A percentile compares a stretch with the other conserved stretches of the same genome.
Conservation (phyloP, 2,113 vertebrate species). For the Bucco capensis region DNA sequence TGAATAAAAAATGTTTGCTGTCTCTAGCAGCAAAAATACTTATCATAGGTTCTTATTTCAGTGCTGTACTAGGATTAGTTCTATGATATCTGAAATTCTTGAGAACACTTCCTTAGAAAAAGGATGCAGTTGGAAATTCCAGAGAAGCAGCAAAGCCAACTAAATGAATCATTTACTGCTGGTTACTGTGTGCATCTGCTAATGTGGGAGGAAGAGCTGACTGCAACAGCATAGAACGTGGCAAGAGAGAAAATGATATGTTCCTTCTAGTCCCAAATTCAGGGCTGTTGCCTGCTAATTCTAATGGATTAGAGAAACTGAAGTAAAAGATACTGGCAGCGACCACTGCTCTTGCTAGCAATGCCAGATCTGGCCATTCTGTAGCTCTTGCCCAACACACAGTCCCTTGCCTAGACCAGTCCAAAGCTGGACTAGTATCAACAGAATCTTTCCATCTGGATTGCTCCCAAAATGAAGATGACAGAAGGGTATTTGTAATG, state of each 20-base stretch:
- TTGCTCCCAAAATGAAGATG: constrained; percentile 23
- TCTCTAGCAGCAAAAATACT: not conserved
- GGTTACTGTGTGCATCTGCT: not conserved
- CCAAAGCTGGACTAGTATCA: constrained; percentile 4
- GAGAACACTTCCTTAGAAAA: not conserved
- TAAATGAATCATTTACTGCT: not conserved
- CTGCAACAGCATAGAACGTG: not conserved
- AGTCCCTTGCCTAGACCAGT: constrained; percentile 12
- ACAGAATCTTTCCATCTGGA: constrained; percentile 31
- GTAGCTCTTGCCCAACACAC: constrained; percentile 20
- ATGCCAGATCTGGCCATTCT: not conserved
- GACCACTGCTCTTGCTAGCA: not conserved
- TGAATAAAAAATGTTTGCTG: not conserved
- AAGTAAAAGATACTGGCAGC: not conserved
- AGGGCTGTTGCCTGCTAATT: not conserved
- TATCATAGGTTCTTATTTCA: not conserved
- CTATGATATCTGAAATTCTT: not conserved
- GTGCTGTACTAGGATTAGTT: not conserved
- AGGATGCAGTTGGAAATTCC: not conserved
- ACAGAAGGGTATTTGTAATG: constrained; percentile 50
- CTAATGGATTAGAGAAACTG: not conserved
- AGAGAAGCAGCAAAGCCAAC: not conserved
- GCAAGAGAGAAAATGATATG: not conserved
- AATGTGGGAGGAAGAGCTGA: not conserved
- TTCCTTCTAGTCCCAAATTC: not conserved